Conservation (phyloP, 1,140 invertebrate genomes). For the Dysdera silvatica region DNA sequence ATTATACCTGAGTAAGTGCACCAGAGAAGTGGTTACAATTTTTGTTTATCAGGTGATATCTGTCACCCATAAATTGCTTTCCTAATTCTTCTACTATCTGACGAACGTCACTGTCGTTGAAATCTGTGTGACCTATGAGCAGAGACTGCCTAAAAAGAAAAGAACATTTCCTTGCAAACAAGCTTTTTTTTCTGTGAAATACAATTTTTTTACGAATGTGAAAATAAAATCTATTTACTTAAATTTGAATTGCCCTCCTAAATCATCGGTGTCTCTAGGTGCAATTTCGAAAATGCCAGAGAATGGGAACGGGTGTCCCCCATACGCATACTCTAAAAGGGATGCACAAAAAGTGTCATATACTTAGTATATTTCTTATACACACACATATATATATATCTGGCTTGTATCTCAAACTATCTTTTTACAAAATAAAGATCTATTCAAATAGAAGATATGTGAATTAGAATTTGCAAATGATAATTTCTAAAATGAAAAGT, state of each 20-base stretch:
- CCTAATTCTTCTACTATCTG: slow-evolving; percentile 85
- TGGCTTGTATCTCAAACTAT: too few species aligned
- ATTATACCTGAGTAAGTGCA: slow-evolving; percentile 83
- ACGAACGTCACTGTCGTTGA: slow-evolving; percentile 86
- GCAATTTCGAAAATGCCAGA: slow-evolving; percentile 91
- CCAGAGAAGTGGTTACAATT: slow-evolving; percentile 98
- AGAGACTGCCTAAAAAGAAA: slow-evolving; percentile 74
- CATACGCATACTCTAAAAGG: slow-evolving; percentile 89
- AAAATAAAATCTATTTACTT: too few species aligned
- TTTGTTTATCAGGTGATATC: slow-evolving; percentile 97
- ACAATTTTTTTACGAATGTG: too few species aligned
- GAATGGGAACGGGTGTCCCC: slow-evolving; percentile 84
- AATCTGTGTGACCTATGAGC: slow-evolving; percentile 94
- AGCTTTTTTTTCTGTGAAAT: too few species aligned
- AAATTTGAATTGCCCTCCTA: slow-evolving; percentile 97
- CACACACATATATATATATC: too few species aligned
- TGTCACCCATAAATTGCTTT: slow-evolving; percentile 92
- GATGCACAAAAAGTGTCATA: too few species aligned
- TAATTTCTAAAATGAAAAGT: too few species aligned
- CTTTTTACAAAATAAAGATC: too few species aligned
- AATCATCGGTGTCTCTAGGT: slow-evolving; percentile 87
- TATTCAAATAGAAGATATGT: too few species aligned
- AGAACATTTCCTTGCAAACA: neutral
- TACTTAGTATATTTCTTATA: too few species aligned
- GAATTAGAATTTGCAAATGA: too few species aligned